Evolutionary conservation across 1,140 invertebrate species (phyloP), one percentile per base, ranked within the genome.

Genomic region (Latrodectus geometricus): DNA sequence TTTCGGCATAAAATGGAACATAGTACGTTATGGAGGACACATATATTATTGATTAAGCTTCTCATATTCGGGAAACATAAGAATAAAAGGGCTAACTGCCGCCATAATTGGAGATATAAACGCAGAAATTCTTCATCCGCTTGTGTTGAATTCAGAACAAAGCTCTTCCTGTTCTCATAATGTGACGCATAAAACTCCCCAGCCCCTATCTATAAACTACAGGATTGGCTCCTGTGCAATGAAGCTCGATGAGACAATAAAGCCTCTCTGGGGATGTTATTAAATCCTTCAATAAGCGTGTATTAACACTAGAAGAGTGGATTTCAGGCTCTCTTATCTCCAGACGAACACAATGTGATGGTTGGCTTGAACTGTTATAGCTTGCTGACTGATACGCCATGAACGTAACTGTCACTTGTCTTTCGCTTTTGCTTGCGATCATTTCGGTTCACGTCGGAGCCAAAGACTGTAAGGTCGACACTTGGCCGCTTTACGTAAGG

Each of bases 211-310:
- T 83, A 83, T 83, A 74, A 83, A 65, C 69, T 74, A 56, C 80
- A 83, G 80, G n/a, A 48, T 15, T 21, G 23, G n/a, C 14, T 21
- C 17, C 56, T 70, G 15, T 20, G 66, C 20, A 20, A 21, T 48
- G 66, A 52, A 70, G n/a, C 52, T 61, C 35, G 77, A 48, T 74
- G 80, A 83, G 80, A 74, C 70, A 83, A 66, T 83, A 83, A 83
- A 83, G 70, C 52, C 80, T 65, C 80, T 74, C 80, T 73, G 73
- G 80, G 73, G 80, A 83, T 83, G 70, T 83, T 83, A 83, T 83
- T 83, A 83, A 83, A 74, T 83, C 80, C 80, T 74, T 83, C 80
- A 83, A 83, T 83, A 66, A 52, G 69, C 70, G 70, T 74, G 69
- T 83, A 74, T 83, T 77, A 66, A 74, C 35, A 49, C 21, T 52